phyloP scores from a whole-genome alignment of 2,113 vertebrate genomes.

The Chaenogobius annularis region DNA sequence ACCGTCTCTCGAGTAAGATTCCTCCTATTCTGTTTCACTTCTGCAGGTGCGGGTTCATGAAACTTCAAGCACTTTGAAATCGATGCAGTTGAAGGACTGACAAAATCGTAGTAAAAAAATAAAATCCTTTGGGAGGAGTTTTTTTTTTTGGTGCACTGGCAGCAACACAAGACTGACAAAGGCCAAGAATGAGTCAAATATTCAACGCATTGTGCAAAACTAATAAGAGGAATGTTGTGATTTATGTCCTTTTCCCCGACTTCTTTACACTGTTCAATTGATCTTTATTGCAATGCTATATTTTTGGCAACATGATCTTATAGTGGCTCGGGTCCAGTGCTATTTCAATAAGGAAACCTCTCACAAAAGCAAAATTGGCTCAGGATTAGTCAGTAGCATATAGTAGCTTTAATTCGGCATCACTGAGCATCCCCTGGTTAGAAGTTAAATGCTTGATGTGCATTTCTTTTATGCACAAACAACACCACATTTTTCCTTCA shows the following conservation, averaged over 20 bases:
- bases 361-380: conserved; percentile 30
- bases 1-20: background rate
- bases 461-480: conserved; percentile 46
- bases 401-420: conserved; percentile 45
- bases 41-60: background rate
- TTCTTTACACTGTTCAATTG: background rate
- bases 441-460: conserved; percentile 53
- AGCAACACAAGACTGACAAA: background rate
- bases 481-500: conserved; percentile 20
- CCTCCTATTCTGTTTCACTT: background rate
- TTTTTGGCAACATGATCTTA: conserved; percentile 12
- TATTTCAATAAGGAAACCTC: conserved; percentile 34
- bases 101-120: background rate
- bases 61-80: background rate
- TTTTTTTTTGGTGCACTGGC: background rate
- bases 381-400: conserved; percentile 39
- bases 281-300: background rate
- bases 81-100: background rate
- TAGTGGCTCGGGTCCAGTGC: conserved; percentile 8
- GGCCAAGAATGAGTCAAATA: conserved; percentile 1
- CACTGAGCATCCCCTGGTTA: conserved; percentile 36
- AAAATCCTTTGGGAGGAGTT: background rate
- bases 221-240: too few species aligned
- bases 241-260: background rate
- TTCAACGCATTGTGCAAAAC: background rate